Evolutionary conservation across 1,140 invertebrate genomes (phyloP), one percentile per base, ranked within the genome.

Genomic region (Scaptomyza pallida): DNA sequence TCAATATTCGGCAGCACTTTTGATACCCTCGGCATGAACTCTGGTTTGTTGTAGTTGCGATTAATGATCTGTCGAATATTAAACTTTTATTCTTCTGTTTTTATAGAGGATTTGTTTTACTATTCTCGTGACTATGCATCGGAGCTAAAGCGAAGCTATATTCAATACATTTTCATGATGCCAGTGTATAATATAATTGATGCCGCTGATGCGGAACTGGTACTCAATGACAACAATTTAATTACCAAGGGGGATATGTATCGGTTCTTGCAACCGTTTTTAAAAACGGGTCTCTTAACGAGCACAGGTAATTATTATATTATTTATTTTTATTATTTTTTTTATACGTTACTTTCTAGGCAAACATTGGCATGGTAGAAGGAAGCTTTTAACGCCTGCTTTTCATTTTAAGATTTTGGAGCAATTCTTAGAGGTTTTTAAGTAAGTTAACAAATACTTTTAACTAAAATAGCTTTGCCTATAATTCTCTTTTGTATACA

Each of bases 371-470:
- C 93, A 94, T 35, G 73, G 85, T 0, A 92, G 96, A 48, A 92
- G 97, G 47, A 97, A 96, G 92, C 92, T 98, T 52, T 90, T 98
- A 8, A 97, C 97, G 0, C 96, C 97, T 3, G 94, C 96, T 0
- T 98, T 98, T 91, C 97, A 98, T 91, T 98, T 97, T 80, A 95
- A 95, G 75, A 96, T 98, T 62, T 91, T 98, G 6, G 93, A 95
- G 64, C 93, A 96, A 75, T 98, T 97, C 90, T 63, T 95, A 9
- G 91, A 93, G 1, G 95, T 96, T 82, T 94, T 95, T 78, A 92
- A 93, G 60, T 94, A 95, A 77, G 89, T 92, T 3, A 50, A 44
- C n/a, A 3, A 45, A 55, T 65, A 16, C 23, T 26, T 9, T n/a
- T n/a, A 12, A 1, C 15, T 9, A 30, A n/a, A n/a, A 16, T 57